Conservation (phyloP, 2,888 invertebrate species). For the Agonopterix arenella region DNA sequence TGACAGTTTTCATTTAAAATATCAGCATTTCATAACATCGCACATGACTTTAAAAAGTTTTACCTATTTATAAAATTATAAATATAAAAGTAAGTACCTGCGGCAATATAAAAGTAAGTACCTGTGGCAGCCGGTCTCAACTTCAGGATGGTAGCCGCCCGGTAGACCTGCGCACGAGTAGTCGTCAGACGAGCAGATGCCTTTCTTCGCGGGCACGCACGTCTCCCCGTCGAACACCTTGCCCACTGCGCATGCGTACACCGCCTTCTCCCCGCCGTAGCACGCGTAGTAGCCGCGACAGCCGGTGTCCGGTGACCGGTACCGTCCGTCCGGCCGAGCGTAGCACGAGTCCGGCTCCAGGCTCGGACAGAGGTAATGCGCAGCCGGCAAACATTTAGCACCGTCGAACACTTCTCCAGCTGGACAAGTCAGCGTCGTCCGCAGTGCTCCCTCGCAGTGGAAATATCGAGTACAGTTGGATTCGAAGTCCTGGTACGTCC, state of each 20-base stretch:
- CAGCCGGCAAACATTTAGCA: slow-evolving; percentile 47
- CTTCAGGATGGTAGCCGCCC: slow-evolving; percentile 77
- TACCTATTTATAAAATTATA: no score
- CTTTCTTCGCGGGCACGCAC: slow-evolving; percentile 56
- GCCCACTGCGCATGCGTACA: slow-evolving; percentile 73
- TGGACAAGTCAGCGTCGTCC: slow-evolving; percentile 57
- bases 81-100: no score
- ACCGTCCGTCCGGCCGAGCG: slow-evolving; percentile 72
- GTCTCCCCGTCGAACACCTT: slow-evolving; percentile 74
- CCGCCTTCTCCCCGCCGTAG: slow-evolving; percentile 71
- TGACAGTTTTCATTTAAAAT: no score
- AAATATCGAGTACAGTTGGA: slow-evolving; percentile 72
- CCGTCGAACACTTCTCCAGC: slow-evolving; percentile 62
- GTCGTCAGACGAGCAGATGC: slow-evolving; percentile 52
- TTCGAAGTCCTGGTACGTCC: slow-evolving; percentile 71
- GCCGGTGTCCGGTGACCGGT: slow-evolving; percentile 64
- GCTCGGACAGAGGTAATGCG: slow-evolving; percentile 61
- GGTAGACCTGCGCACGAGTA: slow-evolving; percentile 65
- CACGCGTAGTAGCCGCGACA: slow-evolving; percentile 79
- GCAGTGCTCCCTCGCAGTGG: slow-evolving; percentile 60
- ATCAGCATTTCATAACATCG: no score
- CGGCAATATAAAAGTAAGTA: no score
- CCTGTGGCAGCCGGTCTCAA: slow-evolving; percentile 71
- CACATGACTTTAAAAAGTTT: no score
- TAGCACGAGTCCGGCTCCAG: slow-evolving; percentile 69